These are phyloP conservation scores for Oreochromis grahami DNA, from an alignment of 2,797 vertebrate genomes.

Conservation along the genomic window DNA sequence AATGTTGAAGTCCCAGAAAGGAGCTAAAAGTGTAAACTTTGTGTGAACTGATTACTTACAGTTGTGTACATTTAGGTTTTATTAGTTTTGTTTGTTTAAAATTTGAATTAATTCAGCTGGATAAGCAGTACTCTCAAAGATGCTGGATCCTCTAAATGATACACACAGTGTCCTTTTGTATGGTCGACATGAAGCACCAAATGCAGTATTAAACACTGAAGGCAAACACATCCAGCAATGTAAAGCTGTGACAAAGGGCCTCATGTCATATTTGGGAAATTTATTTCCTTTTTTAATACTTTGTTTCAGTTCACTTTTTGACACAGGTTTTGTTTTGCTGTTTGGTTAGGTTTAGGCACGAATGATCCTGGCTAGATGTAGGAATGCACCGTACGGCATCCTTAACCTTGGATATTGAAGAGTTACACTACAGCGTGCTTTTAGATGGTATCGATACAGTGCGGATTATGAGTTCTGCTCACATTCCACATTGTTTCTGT, in stretches of 20 bases:
- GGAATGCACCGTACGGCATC: neutral
- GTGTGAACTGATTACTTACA: neutral
- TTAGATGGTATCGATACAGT: neutral
- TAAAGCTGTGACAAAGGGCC: neutral
- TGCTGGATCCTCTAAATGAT: neutral
- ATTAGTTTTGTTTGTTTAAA: neutral
- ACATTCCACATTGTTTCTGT: neutral
- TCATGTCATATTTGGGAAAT: neutral
- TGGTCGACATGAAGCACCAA: neutral
- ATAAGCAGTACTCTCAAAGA: neutral
- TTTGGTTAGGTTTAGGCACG: neutral
- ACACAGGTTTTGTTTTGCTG: neutral
- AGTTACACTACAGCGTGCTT: neutral
- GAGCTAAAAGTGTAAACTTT: neutral
- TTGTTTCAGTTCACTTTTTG: neutral
- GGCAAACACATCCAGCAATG: neutral
- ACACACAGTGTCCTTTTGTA: rapidly evolving
- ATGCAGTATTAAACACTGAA: neutral
- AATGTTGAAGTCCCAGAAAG: rapidly evolving
- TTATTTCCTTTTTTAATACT: neutral
- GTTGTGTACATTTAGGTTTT: neutral
- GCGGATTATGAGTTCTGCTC: neutral
- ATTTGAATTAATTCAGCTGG: neutral
- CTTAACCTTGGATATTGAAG: neutral
- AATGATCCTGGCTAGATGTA: neutral